phyloP scores from a whole-genome alignment of 1,140 invertebrate species.

The Meteorus sp. region DNA sequence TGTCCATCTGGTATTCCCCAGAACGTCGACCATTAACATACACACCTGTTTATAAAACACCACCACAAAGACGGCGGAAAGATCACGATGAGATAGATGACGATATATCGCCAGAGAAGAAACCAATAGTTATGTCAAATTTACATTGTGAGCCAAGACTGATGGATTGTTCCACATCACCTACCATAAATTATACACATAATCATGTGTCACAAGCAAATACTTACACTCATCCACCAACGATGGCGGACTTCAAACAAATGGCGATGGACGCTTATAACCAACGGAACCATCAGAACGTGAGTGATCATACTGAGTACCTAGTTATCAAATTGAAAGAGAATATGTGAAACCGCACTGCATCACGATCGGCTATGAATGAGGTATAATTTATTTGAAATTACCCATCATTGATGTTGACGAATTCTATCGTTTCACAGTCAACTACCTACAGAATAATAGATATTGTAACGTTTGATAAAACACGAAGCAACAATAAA shows the following conservation, averaged over 20 bases:
- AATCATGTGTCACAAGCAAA: constrained; percentile 41
- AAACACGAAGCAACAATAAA: too few relatives aligned
- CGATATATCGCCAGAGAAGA: constrained; percentile 44
- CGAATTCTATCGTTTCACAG: too few relatives aligned
- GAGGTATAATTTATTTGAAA: too few relatives aligned
- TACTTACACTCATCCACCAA: constrained; percentile 43
- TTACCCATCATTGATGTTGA: too few relatives aligned
- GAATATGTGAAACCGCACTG: too few relatives aligned
- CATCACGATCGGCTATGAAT: too few relatives aligned
- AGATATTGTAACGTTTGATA: too few relatives aligned
- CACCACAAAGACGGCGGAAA: constrained; percentile 59
- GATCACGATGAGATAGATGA: constrained; percentile 42
- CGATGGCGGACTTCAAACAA: constrained; percentile 52
- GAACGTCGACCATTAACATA: constrained; percentile 61
- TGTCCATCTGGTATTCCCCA: constrained; percentile 43
- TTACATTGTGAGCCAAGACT: constrained; percentile 39
- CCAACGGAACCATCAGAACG: constrained; percentile 52
- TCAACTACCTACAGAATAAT: too few relatives aligned
- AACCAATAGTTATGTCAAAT: constrained; percentile 44
- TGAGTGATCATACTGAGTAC: too few relatives aligned
- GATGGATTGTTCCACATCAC: constrained; percentile 38
- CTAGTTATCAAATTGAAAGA: too few relatives aligned
- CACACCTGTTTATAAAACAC: constrained; percentile 62
- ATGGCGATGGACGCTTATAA: constrained; percentile 54
- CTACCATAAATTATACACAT: constrained; percentile 40